These are phyloP conservation scores for Pipa parva DNA, from an alignment of 2,113 vertebrate genomes.

Conservation along the genomic window DNA sequence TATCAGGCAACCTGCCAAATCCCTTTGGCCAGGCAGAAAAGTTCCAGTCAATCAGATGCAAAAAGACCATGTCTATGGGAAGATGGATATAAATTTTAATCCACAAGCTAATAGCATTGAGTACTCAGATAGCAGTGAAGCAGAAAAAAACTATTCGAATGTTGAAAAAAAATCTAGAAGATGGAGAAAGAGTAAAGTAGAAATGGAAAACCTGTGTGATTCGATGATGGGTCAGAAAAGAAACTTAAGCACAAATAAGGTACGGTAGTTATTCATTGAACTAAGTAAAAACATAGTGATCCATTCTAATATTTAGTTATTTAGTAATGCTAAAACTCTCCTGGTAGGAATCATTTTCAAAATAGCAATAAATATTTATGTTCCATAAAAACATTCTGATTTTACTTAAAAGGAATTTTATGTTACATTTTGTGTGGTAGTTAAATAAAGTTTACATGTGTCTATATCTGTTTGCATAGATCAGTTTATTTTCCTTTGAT, in stretches of 20 bases:
- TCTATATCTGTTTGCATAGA: too few relatives aligned
- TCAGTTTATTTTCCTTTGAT: too few relatives aligned
- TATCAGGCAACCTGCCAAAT: slow-evolving; percentile 47
- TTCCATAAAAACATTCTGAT: too few relatives aligned
- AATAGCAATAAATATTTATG: too few relatives aligned
- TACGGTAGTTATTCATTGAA: slow-evolving; percentile 42
- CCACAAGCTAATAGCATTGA: slow-evolving; percentile 64
- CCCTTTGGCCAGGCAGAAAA: slow-evolving; percentile 63
- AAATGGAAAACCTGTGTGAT: slow-evolving; percentile 58
- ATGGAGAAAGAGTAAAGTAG: slow-evolving; percentile 69
- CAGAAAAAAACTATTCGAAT: slow-evolving; percentile 66
- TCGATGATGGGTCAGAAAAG: slow-evolving; percentile 36
- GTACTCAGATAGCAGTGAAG: slow-evolving; percentile 81
- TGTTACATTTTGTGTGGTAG: too few relatives aligned
- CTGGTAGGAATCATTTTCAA: too few relatives aligned
- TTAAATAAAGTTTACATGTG: too few relatives aligned
- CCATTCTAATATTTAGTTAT: not conserved
- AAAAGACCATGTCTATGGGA: slow-evolving; percentile 50
- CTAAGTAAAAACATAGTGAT: not conserved
- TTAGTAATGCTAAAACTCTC: too few relatives aligned
- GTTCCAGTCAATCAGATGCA: slow-evolving; percentile 50
- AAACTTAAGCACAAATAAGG: slow-evolving; percentile 54
- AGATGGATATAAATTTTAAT: slow-evolving; percentile 91
- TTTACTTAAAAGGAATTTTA: too few relatives aligned
- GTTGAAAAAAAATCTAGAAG: slow-evolving; percentile 65